Evolutionary conservation across 2,888 invertebrate genomes (phyloP), one percentile per base, ranked within the genome.

Genomic region (Athalia circularis): DNA sequence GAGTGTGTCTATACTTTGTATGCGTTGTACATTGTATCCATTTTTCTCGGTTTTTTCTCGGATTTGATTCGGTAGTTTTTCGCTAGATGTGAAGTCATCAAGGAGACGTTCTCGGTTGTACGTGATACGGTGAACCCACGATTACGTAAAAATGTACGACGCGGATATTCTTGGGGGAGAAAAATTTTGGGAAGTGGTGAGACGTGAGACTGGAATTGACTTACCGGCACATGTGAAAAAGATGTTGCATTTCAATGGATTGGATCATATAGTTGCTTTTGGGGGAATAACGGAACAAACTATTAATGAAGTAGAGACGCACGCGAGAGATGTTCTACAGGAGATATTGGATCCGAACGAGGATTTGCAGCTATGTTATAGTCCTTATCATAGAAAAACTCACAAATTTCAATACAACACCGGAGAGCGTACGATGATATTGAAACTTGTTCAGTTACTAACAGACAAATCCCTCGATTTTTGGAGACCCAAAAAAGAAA

Each of bases 151-250:
- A 29, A 29, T 77, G 77, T 70, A 61, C 61, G 70, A 68, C 43
- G 57, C 70, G 50, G 77, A 77, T 77, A 59, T 77, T 77, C 1
- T 77, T 45, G 59, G 68, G 68, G 77, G 68, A 0, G 67, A 77
- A 77, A 64, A 5, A 11, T 77, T 77, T 68, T 68, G 77, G 77
- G 77, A 68, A 59, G 67, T 77, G 52, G 67, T 77, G 68, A 77
- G 77, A 54, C 9, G 67, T 67, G 77, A 77, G 57, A 77, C 77
- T 11, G 68, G 77, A 13, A 65, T 67, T 45, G 68, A 57, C 68
- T 77, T 68, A 68, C 61, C 59, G 48, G 9, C 43, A 68, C 67
- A 68, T n/a, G 77, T 77, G 57, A 77, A 77, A 48, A 68, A 50
- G 57, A 77, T 77, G 65, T 43, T 68, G 8, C 11, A 77, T 8